phyloP scores from a whole-genome alignment of 2,888 invertebrate species.

The Tricholauxania praeusta region DNA sequence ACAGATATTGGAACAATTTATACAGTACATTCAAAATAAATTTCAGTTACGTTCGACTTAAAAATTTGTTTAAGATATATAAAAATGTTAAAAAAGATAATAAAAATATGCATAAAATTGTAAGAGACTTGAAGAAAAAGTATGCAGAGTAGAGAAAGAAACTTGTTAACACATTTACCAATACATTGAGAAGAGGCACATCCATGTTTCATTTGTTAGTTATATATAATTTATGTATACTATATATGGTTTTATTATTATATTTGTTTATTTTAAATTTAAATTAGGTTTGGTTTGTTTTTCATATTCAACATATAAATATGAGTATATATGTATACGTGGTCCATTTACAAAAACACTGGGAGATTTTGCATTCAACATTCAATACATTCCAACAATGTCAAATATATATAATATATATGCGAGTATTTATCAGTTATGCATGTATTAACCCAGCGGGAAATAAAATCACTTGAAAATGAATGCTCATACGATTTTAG shows the following conservation, averaged over 20 bases:
- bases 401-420: slow-evolving; percentile 23
- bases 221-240: slow-evolving; percentile 9
- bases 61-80: too few relatives aligned
- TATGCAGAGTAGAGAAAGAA: slow-evolving; percentile 58
- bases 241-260: background rate
- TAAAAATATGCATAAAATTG: too few relatives aligned
- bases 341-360: slow-evolving; percentile 35
- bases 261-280: slow-evolving; percentile 6
- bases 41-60: too few relatives aligned
- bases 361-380: slow-evolving; percentile 54
- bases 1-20: too few relatives aligned
- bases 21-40: too few relatives aligned
- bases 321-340: background rate
- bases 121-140: background rate
- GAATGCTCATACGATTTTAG: too few relatives aligned
- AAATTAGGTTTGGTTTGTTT: background rate
- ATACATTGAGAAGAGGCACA: slow-evolving; percentile 56
- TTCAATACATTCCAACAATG: slow-evolving; percentile 51
- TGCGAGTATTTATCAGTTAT: slow-evolving; percentile 34
- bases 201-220: slow-evolving; percentile 48
- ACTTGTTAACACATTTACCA: slow-evolving; percentile 67
- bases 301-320: background rate
- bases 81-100: too few relatives aligned
- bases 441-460: slow-evolving; percentile 10
- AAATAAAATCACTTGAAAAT: too few relatives aligned